phyloP scores from a whole-genome alignment of 2,888 invertebrate species.

The Pinctada fucata region DNA sequence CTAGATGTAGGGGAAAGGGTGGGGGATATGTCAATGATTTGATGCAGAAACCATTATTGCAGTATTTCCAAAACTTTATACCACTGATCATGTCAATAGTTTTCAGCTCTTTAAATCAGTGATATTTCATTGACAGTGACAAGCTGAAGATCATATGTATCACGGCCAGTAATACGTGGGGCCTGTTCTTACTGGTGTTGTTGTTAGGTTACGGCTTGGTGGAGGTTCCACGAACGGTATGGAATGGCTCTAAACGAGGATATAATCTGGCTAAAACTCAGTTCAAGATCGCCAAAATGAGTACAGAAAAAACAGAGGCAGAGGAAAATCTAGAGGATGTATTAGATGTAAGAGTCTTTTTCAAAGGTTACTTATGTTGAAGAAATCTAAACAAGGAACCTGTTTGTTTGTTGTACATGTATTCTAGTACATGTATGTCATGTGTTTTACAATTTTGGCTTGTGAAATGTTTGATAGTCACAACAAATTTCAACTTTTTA shows the following conservation, averaged over 20 bases:
- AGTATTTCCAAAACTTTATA: background rate
- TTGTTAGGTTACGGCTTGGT: slow-evolving; percentile 96
- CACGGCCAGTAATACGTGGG: slow-evolving; percentile 99
- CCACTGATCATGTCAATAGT: no score
- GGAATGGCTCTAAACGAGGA: slow-evolving; percentile 92
- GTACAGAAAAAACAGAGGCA: slow-evolving; percentile 96
- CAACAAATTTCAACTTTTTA: no score
- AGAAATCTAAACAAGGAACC: no score
- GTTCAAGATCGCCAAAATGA: slow-evolving; percentile 95
- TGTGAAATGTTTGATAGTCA: no score
- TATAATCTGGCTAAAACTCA: slow-evolving; percentile 91
- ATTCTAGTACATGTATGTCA: background rate
- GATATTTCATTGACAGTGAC: slow-evolving; percentile 78
- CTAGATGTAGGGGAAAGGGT: no score
- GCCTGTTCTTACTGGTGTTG: slow-evolving; percentile 93
- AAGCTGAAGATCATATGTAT: slow-evolving; percentile 98
- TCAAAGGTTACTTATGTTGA: no score
- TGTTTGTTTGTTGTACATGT: background rate
- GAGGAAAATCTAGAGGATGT: slow-evolving; percentile 98
- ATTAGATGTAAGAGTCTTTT: slow-evolving; percentile 83
- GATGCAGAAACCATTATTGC: no score
- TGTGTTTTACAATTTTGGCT: no score
- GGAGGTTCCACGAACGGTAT: slow-evolving; percentile 91
- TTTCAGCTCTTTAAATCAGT: no score
- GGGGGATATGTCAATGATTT: no score